Evolutionary conservation across 1,140 invertebrate genomes (phyloP).

Genomic region (Pollicipes pollicipes): DNA sequence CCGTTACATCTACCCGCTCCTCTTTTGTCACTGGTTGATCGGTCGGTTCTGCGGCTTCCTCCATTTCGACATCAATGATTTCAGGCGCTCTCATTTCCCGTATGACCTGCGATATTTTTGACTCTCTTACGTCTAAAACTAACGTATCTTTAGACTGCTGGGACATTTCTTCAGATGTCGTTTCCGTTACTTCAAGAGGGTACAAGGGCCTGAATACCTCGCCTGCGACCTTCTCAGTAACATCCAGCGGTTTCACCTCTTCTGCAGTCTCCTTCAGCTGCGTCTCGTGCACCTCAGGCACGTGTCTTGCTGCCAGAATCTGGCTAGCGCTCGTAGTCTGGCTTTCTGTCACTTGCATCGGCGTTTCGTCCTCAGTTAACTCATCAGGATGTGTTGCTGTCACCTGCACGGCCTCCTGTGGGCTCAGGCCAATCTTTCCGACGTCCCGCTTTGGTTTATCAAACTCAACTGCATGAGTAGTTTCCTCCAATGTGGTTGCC

Average conservation of each 20-base stretch:
- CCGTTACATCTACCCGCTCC: too few species aligned
- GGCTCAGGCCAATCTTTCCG: too few species aligned
- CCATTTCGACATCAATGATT: too few species aligned
- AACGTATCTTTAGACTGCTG: slow-evolving; percentile 13
- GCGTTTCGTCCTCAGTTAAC: too few species aligned
- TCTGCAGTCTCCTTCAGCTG: slow-evolving; percentile 15
- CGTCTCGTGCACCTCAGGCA: not conserved
- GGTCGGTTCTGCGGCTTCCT: too few species aligned
- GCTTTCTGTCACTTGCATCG: too few species aligned
- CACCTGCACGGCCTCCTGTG: too few species aligned
- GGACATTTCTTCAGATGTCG: slow-evolving; percentile 14
- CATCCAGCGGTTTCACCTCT: slow-evolving; percentile 13
- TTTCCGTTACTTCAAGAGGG: slow-evolving; percentile 17
- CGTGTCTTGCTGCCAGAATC: not conserved
- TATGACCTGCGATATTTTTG: slow-evolving; percentile 15
- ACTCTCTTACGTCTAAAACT: slow-evolving; percentile 6
- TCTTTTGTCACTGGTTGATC: too few species aligned
- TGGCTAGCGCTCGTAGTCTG: not conserved
- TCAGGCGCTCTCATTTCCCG: slow-evolving; percentile 7
- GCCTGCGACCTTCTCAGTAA: slow-evolving; percentile 4
- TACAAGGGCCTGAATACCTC: slow-evolving; percentile 12
- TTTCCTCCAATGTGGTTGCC: too few species aligned
- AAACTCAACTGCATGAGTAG: too few species aligned
- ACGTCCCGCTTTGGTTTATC: too few species aligned
- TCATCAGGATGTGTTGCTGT: too few species aligned